Evolutionary conservation across 2,113 vertebrate species (phyloP).

Genomic region (Damaliscus lunatus): DNA sequence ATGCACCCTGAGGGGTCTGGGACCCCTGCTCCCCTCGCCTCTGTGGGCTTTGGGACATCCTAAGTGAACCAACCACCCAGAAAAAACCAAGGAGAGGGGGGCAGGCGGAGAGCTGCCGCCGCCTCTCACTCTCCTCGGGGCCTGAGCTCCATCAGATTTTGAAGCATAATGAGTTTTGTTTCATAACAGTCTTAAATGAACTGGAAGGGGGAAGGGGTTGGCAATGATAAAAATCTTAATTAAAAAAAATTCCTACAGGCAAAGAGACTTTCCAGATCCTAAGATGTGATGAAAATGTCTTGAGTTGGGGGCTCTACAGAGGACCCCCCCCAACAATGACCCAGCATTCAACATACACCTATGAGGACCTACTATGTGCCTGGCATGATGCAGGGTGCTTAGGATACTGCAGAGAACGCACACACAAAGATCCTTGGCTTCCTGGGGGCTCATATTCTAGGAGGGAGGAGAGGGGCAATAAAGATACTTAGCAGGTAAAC

Average conservation of each 20-base stretch:
- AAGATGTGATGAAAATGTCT: slow-evolving; percentile 17
- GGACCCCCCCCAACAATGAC: not conserved
- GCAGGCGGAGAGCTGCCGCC: not conserved
- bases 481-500: not conserved
- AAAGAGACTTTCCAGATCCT: slow-evolving; percentile 55
- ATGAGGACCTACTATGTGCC: not conserved
- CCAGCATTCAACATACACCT: not conserved
- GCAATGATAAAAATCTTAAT: slow-evolving; percentile 74
- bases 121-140: slow-evolving; percentile 50
- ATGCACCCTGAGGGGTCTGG: not conserved
- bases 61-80: not conserved
- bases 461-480: not conserved
- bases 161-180: slow-evolving; percentile 74
- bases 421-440: not conserved
- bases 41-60: not conserved
- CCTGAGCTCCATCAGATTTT: slow-evolving; percentile 57
- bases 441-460: not conserved
- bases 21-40: not conserved
- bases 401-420: not conserved
- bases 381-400: not conserved
- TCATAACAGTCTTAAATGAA: slow-evolving; percentile 74
- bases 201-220: slow-evolving; percentile 59
- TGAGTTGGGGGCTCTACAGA: not conserved
- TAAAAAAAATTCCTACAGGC: slow-evolving; percentile 71
- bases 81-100: not conserved